Conservation (phyloP, 2,888 invertebrate species). For the Carcina quercana region DNA sequence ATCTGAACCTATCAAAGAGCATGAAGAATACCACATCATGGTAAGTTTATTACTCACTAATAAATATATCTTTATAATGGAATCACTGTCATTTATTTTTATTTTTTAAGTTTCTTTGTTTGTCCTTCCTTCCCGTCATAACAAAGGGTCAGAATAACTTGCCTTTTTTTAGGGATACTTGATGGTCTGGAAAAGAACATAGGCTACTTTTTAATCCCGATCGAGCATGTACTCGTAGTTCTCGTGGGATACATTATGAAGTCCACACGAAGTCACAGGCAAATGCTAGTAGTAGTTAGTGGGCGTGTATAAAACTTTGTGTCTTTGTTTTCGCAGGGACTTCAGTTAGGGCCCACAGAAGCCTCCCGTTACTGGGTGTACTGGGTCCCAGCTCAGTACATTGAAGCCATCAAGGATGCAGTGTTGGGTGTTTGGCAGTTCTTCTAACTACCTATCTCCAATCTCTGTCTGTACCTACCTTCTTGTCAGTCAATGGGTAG, state of each 20-base stretch:
- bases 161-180: no score
- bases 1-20: conserved; percentile 89
- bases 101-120: no score
- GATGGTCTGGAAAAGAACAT: no score
- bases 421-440: conserved; percentile 91
- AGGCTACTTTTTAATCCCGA: no score
- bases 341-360: conserved; percentile 93
- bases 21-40: conserved; percentile 94
- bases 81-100: not conserved
- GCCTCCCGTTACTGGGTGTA: conserved; percentile 95
- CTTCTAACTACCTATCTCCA: conserved; percentile 66
- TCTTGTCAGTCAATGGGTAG: conserved; percentile 54
- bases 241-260: no score
- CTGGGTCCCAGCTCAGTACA: conserved; percentile 94
- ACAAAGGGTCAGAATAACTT: no score
- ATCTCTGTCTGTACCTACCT: conserved; percentile 24
- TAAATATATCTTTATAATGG: no score
- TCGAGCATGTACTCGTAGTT: no score
- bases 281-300: no score
- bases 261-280: no score
- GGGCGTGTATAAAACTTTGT: not conserved
- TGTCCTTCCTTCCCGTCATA: no score
- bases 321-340: conserved; percentile 75
- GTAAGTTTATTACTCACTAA: no score
- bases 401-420: conserved; percentile 93